Conservation (phyloP, 2,888 invertebrate genomes). For the Volucella bombylans region DNA sequence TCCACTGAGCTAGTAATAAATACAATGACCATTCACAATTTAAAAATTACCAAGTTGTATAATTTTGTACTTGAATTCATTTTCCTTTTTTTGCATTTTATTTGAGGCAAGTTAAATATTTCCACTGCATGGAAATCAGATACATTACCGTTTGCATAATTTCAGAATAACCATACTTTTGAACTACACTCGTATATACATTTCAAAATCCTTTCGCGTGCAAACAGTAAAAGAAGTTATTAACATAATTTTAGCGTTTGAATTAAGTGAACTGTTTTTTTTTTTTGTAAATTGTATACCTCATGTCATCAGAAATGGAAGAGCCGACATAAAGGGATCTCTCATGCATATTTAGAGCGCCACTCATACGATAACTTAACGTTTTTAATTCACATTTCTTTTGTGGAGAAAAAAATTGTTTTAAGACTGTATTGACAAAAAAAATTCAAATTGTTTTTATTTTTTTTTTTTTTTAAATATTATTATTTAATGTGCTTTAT, state of each 20-base stretch:
- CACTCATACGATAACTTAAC: background rate
- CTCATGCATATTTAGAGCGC: background rate
- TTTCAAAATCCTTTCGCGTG: conserved; percentile 6
- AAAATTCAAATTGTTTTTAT: no score
- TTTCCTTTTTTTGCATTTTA: no score
- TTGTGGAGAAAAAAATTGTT: background rate
- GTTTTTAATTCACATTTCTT: conserved; percentile 28
- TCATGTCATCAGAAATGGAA: background rate
- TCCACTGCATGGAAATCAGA: background rate
- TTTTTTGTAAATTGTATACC: background rate
- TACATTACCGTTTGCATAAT: conserved; percentile 35
- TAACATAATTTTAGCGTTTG: conserved; percentile 59
- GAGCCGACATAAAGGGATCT: background rate
- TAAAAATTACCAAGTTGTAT: no score
- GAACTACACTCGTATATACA: background rate
- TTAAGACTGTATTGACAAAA: no score
- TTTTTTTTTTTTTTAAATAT: conserved; percentile 33
- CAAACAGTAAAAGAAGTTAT: conserved; percentile 38
- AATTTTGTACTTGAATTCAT: no score
- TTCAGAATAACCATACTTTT: conserved; percentile 25
- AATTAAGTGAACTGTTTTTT: conserved; percentile 38
- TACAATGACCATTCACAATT: no score
- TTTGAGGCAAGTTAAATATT: background rate
- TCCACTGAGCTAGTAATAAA: no score
- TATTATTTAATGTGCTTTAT: conserved; percentile 66